A percentile compares a stretch with the other conserved stretches of the same genome.
Conservation (phyloP, 2,888 invertebrate species). For the Acleris sparsana region DNA sequence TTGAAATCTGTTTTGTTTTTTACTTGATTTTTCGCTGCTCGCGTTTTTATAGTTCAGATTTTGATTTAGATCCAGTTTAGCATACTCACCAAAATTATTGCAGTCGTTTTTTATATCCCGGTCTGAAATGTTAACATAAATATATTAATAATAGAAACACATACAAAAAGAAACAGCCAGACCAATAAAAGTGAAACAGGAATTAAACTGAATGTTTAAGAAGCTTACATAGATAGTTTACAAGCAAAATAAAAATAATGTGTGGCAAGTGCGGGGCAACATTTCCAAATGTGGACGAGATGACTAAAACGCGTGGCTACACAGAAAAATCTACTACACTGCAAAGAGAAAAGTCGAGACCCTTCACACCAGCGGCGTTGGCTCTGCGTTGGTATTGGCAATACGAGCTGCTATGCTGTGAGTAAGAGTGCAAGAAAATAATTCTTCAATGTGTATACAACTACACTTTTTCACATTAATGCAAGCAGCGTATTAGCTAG, state of each 20-base stretch:
- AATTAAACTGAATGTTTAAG: constrained; percentile 11
- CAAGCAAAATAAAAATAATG: constrained; percentile 33
- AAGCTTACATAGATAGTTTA: constrained; percentile 15
- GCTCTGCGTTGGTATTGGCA: too few species aligned
- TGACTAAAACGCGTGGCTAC: neutral
- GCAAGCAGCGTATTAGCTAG: too few species aligned
- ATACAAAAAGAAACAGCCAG: constrained; percentile 35
- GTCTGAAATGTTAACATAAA: constrained; percentile 44
- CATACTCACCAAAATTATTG: constrained; percentile 49
- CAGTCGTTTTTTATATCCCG: constrained; percentile 47
- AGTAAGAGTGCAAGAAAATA: too few species aligned
- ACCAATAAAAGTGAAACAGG: constrained; percentile 33
- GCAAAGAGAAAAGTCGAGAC: too few species aligned
- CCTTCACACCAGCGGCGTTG: too few species aligned
- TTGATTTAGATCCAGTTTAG: constrained; percentile 36
- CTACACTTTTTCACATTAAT: too few species aligned
- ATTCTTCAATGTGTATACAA: too few species aligned
- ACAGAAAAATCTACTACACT: too few species aligned
- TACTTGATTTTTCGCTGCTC: constrained; percentile 39
- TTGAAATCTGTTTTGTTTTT: constrained; percentile 37
- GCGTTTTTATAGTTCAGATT: constrained; percentile 32
- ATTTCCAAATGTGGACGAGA: neutral
- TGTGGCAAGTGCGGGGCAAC: constrained; percentile 32
- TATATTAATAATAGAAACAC: constrained; percentile 18
- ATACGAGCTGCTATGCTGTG: too few species aligned